A percentile compares a stretch with the other conserved stretches of the same genome.
Evolutionary conservation across 1,140 invertebrate species (phyloP).

Genomic region (Palaemon carinicauda): DNA sequence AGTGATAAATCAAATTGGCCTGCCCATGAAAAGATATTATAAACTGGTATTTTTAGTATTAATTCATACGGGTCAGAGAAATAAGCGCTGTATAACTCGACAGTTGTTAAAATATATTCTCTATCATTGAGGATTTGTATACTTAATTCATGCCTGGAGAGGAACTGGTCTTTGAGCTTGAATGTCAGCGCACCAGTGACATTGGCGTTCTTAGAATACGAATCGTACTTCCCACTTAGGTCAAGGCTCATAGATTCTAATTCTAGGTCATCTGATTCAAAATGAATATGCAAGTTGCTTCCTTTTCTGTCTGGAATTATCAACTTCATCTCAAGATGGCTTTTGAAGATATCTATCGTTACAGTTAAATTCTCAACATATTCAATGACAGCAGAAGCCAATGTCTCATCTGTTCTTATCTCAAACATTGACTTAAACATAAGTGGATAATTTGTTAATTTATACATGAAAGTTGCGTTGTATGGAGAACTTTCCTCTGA

Average conservation of each 20-base stretch:
- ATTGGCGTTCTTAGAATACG: not conserved
- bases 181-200: not conserved
- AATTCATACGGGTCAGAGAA: not conserved
- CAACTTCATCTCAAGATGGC: not conserved
- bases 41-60: not conserved
- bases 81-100: not conserved
- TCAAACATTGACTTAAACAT: too few relatives aligned
- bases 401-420: too few relatives aligned
- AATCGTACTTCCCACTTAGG: not conserved
- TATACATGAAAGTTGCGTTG: too few relatives aligned
- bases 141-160: not conserved
- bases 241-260: slow-evolving; percentile 20
- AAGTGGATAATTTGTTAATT: too few relatives aligned
- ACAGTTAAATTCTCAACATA: too few relatives aligned
- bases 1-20: slow-evolving; percentile 7
- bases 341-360: not conserved
- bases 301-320: not conserved
- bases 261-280: not conserved
- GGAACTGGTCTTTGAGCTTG: not conserved
- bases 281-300: not conserved
- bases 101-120: not conserved
- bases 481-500: too few relatives aligned
- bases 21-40: not conserved
- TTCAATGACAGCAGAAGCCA: too few relatives aligned
- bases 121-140: not conserved